Evolutionary conservation across 2,797 vertebrate genomes (phyloP), one percentile per base, ranked within the genome.

Genomic region (Cirrhinus mrigala): DNA sequence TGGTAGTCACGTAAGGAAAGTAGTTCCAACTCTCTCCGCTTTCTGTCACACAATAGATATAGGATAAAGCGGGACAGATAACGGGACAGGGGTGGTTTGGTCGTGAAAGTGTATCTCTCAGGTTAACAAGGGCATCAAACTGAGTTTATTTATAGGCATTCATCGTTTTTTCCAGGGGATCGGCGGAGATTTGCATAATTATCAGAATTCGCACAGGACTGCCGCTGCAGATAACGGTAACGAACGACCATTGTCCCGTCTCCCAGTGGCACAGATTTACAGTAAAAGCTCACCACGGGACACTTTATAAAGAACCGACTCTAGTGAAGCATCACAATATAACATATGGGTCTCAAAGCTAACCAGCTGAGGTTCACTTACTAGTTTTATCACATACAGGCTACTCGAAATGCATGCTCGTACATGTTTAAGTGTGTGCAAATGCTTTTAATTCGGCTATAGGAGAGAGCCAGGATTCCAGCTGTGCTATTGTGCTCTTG

Each of bases 181-280:
- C n/a, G 2, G 27, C 33, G 20, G 22, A 71, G 60, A 89, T 89
- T 89, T 88, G 62, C 83, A 81, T 88, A 78, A 76, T 73, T 88
- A 85, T 85, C 80, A 80, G 80, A 48, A 56, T 11, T 58, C 37
- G 27, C 48, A 75, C 69, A 52, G 56, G 46, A 79, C 81, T 44
- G 40, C 22, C n/a, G 7, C 66, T 50, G 69, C 27, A 50, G 85
- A 79, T 79, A 79, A 84, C 33, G 4, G 16, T 27, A 50, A 3
- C 12, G 16, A 56, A 69, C 62, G 16, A 58, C 48, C 73, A 44
- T 22, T 54, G 52, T 78, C 62, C 33, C 33, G 16, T 56, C 74
- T 84, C 24, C 60, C 15, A 27, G 22, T 3, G 3, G 11, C 4
- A 18, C 7, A 70, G 75, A 71, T 70, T 84, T 79, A 71, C 64